Percentiles rank a stretch among this genome's conserved stretches.
Conservation (phyloP, 2,888 invertebrate species). For the Mantis religiosa region DNA sequence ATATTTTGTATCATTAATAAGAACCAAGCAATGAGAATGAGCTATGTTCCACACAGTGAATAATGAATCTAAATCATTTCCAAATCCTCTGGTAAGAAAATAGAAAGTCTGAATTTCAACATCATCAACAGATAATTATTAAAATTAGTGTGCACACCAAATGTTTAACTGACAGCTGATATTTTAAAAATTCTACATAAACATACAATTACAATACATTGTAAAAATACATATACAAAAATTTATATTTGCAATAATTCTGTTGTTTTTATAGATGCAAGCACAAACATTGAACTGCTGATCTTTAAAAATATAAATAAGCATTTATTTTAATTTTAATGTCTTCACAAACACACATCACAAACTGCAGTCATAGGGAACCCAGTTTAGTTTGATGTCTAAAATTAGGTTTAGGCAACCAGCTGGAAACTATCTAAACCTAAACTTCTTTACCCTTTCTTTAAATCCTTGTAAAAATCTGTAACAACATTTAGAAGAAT, state of each 20-base stretch:
- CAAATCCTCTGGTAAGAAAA: neutral
- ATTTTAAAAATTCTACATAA: neutral
- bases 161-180: neutral
- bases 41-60: neutral
- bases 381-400: neutral
- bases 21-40: too few species aligned
- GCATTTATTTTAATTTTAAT: neutral
- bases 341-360: neutral
- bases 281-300: neutral
- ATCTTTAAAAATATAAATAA: neutral
- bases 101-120: neutral
- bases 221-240: neutral
- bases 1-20: too few species aligned
- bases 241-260: neutral
- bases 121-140: neutral
- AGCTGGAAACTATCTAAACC: neutral
- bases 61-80: neutral
- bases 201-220: neutral
- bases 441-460: too few species aligned
- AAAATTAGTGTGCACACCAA: neutral
- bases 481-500: too few species aligned
- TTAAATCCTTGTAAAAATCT: too few species aligned
- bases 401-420: neutral
- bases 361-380: neutral
- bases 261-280: neutral